Conservation (phyloP, 1,140 invertebrate genomes). For the Lasioglossum albipes region DNA sequence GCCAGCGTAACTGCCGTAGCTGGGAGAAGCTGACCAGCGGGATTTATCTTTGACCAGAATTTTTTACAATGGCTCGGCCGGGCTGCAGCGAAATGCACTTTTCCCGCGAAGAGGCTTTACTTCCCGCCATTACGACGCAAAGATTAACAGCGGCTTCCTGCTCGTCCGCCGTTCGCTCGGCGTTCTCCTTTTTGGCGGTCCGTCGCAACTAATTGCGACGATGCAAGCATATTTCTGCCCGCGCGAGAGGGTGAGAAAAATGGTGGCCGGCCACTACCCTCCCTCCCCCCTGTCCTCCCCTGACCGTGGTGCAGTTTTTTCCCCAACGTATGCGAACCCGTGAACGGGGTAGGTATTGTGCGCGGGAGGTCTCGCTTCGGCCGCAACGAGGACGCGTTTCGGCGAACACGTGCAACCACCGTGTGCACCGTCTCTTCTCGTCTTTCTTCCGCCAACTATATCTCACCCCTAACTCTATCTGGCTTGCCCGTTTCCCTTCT, state of each 20-base stretch:
- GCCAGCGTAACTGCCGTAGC: not conserved
- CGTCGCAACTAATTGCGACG: conserved; percentile 60
- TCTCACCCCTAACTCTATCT: not conserved
- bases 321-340: not conserved
- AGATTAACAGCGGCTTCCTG: conserved; percentile 63
- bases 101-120: conserved; percentile 57
- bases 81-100: conserved; percentile 43
- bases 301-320: not conserved
- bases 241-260: conserved; percentile 54
- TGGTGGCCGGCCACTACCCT: conserved; percentile 24
- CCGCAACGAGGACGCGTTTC: conserved; percentile 42
- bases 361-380: conserved; percentile 3
- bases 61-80: conserved; percentile 7
- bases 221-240: conserved; percentile 61
- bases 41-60: conserved; percentile 16
- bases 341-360: too few species aligned
- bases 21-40: not conserved
- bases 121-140: conserved; percentile 58
- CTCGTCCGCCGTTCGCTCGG: conserved; percentile 35
- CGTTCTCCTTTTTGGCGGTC: conserved; percentile 49
- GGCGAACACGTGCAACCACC: conserved; percentile 41
- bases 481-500: not conserved
- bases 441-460: not conserved
- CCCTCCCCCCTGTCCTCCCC: not conserved
- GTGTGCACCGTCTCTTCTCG: not conserved